These are phyloP conservation scores for Teleogryllus oceanicus DNA, from an alignment of 2,888 invertebrate genomes.

Conservation along the genomic window DNA sequence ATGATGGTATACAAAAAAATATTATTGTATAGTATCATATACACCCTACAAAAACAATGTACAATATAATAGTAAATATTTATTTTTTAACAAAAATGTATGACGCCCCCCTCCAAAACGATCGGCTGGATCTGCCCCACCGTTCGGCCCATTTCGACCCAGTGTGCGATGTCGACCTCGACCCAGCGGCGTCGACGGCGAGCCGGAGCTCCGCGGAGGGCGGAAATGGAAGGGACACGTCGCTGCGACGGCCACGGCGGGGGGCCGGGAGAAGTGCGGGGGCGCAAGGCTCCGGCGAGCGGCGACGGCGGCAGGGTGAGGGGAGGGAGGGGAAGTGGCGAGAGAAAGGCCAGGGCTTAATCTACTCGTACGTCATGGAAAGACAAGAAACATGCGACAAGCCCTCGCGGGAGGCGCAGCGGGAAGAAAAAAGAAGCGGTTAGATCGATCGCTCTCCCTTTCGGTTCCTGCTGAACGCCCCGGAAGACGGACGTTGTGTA, in stretches of 20 bases:
- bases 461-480: too few relatives aligned
- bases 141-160: too few relatives aligned
- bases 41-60: too few relatives aligned
- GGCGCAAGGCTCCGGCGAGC: too few relatives aligned
- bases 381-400: neutral
- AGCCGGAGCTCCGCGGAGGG: neutral
- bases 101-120: too few relatives aligned
- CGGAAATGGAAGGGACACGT: neutral
- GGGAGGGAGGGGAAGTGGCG: neutral
- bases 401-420: neutral
- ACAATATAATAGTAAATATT: too few relatives aligned
- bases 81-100: too few relatives aligned
- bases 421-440: neutral
- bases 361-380: constrained; percentile 6
- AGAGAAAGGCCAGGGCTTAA: constrained; percentile 4
- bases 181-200: neutral
- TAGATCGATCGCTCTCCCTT: too few relatives aligned
- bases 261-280: neutral
- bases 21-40: too few relatives aligned
- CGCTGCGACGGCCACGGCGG: neutral
- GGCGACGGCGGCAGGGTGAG: neutral
- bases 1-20: too few relatives aligned
- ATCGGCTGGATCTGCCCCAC: too few relatives aligned
- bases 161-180: neutral
- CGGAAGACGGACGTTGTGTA: too few relatives aligned